Percentiles rank a stretch among this genome's conserved stretches.
These are phyloP conservation scores for Cerastis leucographa DNA, from an alignment of 2,888 invertebrate genomes.

Conservation along the genomic window DNA sequence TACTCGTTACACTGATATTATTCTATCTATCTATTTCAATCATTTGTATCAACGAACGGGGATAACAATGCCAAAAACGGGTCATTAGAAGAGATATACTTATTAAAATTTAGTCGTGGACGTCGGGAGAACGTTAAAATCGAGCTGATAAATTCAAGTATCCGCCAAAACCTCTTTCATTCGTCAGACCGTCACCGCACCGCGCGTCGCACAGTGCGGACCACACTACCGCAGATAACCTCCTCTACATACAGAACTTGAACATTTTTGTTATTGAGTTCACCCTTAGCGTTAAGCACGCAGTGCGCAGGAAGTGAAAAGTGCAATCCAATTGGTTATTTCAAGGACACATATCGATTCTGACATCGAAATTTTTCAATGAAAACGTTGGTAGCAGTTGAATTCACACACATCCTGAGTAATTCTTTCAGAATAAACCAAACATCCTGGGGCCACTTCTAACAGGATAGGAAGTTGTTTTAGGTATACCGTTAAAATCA, in stretches of 20 bases:
- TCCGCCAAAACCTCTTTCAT: constrained; percentile 38
- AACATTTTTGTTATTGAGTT: neutral
- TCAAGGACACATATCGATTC: neutral
- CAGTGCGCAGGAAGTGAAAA: neutral
- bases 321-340: neutral
- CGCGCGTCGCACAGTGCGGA: neutral
- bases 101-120: constrained; percentile 62
- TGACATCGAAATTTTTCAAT: neutral
- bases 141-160: constrained; percentile 59
- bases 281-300: neutral
- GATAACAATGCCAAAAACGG: constrained; percentile 75
- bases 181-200: constrained; percentile 29
- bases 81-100: constrained; percentile 66
- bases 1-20: constrained; percentile 69
- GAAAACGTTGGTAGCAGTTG: neutral
- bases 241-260: neutral
- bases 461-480: neutral
- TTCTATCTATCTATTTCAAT: constrained; percentile 64
- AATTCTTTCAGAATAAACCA: neutral
- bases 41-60: constrained; percentile 68
- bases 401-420: neutral
- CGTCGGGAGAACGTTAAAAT: constrained; percentile 64
- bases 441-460: no score
- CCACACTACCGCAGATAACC: neutral
- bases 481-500: neutral